Conservation (phyloP, 2,113 vertebrate species). For the Tachuris rubrigastra region DNA sequence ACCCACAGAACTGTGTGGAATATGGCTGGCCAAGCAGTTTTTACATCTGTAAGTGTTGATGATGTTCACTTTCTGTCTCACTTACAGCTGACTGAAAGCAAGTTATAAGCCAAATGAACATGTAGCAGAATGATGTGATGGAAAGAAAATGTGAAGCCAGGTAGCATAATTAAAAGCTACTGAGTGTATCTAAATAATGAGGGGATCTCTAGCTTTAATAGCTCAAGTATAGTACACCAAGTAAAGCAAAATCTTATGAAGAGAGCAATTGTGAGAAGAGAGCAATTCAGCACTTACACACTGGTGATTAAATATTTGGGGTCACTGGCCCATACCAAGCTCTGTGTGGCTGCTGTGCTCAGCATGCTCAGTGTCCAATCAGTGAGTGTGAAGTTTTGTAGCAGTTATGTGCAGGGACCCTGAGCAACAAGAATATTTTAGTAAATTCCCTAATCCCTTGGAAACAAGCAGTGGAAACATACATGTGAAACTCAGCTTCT, state of each 20-base stretch:
- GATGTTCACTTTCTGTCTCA: not conserved
- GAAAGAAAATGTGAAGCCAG: not conserved
- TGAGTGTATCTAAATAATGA: not conserved
- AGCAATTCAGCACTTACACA: not conserved
- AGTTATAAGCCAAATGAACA: not conserved
- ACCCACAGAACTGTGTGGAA: not conserved
- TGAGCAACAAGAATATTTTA: not conserved
- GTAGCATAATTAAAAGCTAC: not conserved
- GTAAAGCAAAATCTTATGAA: not conserved
- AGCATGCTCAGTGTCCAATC: rapidly evolving
- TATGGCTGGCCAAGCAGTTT: not conserved
- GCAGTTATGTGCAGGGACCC: not conserved
- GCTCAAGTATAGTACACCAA: not conserved
- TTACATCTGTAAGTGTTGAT: not conserved
- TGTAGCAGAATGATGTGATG: not conserved
- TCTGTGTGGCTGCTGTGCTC: rapidly evolving
- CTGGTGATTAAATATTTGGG: not conserved
- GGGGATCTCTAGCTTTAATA: not conserved
- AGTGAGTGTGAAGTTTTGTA: not conserved
- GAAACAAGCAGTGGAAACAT: not conserved
- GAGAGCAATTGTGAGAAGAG: not conserved
- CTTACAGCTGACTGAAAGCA: not conserved
- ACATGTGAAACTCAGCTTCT: not conserved
- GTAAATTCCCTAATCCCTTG: not conserved
- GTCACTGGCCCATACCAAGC: not conserved